Evolutionary conservation across 2,888 invertebrate species (phyloP), one percentile per base, ranked within the genome.

Genomic region (Nemurella pictetii): DNA sequence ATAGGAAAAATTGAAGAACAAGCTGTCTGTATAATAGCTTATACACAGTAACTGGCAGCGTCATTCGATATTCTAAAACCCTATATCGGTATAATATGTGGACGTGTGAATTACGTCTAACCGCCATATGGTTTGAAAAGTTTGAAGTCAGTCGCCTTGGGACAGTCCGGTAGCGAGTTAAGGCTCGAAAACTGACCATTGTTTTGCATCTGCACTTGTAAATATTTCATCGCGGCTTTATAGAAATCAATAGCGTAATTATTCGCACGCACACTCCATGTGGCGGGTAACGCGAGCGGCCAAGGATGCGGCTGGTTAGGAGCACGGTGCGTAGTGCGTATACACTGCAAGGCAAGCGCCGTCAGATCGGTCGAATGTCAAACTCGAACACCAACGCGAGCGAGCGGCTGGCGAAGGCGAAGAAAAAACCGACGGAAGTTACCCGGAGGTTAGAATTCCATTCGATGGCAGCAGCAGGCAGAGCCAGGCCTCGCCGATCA

Each of bases 361-460:
- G n/a, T n/a, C n/a, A n/a, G n/a, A n/a, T n/a, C n/a, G n/a, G n/a
- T 12, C 12, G 55, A 35, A 7, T 55, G 55, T 55, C 55, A 55
- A 55, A 55, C n/a, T n/a, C n/a, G n/a, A n/a, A n/a, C n/a, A n/a
- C n/a, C n/a, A n/a, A 55, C 20, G 55, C 20, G 12, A 55, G 12
- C 12, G 35, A 4, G 35, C 35, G 35, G 55, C 55, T 3, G 55
- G 2, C 12, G 55, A 12, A 1, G 55, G 12, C n/a, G 55, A 20
- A 12, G 7, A 75, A 75, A 75, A 75, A 75, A 9, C 25, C 75
- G 28, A 15, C 75, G 26, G 75, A 75, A 75, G 28, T 75, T 28
- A 75, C 75, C 75, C 75, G 15, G 15, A 75, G 75, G 75, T 75
- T 75, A 26, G 26, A 75, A 75, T 75, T 75, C 75, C 75, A 20